Evolutionary conservation across 2,113 vertebrate species (phyloP).

Genomic region (Oreochromis aureus): DNA sequence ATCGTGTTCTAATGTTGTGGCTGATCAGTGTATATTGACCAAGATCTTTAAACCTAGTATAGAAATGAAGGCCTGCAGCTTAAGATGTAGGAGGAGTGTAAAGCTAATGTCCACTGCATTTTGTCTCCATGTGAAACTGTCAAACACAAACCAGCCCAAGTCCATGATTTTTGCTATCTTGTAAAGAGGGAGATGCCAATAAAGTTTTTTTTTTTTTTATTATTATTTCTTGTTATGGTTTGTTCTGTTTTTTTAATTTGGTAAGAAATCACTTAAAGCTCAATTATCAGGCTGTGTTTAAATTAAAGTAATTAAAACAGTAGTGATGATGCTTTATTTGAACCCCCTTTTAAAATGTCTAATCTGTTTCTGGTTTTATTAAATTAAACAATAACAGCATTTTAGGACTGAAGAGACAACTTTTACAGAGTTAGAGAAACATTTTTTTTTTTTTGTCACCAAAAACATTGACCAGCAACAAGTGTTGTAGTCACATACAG

Average conservation of each 20-base stretch:
- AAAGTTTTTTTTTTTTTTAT: constrained; percentile 54
- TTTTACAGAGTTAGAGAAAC: background rate
- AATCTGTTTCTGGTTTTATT: background rate
- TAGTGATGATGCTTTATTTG: rapidly evolving
- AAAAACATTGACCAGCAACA: too few species aligned
- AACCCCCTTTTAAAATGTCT: background rate
- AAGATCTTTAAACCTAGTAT: background rate
- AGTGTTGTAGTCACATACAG: background rate
- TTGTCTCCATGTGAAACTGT: background rate
- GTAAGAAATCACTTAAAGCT: background rate
- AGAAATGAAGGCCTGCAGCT: background rate
- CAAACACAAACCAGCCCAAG: background rate
- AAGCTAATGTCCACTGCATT: background rate
- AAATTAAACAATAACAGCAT: background rate
- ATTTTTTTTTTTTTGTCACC: too few species aligned
- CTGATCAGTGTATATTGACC: background rate
- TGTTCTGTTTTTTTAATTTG: background rate
- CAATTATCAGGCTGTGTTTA: background rate
- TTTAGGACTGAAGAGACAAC: background rate
- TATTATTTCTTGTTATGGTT: background rate
- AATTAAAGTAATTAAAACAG: background rate
- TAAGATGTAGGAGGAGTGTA: background rate
- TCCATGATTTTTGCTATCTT: constrained; percentile 7
- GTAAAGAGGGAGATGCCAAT: constrained; percentile 43
- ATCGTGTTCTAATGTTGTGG: background rate